Evolutionary conservation across 2,888 invertebrate species (phyloP).

Genomic region (Melitaea athalia): DNA sequence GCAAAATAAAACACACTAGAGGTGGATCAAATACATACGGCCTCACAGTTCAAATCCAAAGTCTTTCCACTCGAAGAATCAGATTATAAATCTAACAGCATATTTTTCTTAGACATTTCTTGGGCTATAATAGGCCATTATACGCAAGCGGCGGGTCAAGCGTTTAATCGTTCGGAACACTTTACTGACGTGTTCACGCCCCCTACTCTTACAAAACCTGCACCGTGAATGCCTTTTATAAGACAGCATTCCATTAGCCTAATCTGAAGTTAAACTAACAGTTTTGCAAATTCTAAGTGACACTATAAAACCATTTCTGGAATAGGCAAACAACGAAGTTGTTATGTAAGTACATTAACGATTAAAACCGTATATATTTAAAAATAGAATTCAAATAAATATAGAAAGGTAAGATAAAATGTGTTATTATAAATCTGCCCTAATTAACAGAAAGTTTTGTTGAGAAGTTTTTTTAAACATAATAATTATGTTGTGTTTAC

Average conservation of each 20-base stretch:
- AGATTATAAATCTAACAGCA: constrained; percentile 25
- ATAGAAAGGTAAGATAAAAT: too few species aligned
- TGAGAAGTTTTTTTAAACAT: too few species aligned
- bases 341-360: too few species aligned
- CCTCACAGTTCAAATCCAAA: too few species aligned
- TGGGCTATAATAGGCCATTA: constrained; percentile 37
- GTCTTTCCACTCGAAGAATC: constrained; percentile 18
- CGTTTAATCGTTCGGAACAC: constrained; percentile 44
- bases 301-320: neutral
- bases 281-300: neutral
- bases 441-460: too few species aligned
- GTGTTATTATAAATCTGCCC: too few species aligned
- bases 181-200: constrained; percentile 38
- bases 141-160: constrained; percentile 34
- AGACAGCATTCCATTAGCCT: neutral
- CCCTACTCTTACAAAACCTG: constrained; percentile 8
- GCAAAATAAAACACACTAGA: too few species aligned
- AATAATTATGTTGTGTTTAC: too few species aligned
- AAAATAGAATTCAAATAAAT: too few species aligned
- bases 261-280: neutral
- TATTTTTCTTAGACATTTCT: constrained; percentile 30
- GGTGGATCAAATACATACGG: too few species aligned
- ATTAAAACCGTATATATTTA: too few species aligned
- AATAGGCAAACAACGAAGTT: too few species aligned
- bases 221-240: neutral